phyloP scores from a whole-genome alignment of 2,888 invertebrate species.

The Pycnomerus fuliginosus region DNA sequence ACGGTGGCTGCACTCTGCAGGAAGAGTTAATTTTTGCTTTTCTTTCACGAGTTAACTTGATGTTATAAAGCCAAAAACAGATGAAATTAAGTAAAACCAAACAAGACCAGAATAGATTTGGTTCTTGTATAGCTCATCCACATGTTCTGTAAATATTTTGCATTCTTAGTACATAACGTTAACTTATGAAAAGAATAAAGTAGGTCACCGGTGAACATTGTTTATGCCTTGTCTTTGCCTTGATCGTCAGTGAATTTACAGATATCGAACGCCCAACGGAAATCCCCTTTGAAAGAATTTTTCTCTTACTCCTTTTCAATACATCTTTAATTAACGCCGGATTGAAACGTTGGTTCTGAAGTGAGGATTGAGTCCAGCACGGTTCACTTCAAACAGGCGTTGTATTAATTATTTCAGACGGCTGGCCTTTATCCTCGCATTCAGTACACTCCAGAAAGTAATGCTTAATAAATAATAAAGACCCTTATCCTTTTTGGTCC shows the following conservation, averaged over 20 bases:
- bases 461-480: conserved; percentile 17
- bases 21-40: too few species aligned
- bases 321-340: conserved; percentile 12
- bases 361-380: conserved; percentile 5
- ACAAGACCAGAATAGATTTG: conserved; percentile 22
- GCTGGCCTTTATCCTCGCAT: conserved; percentile 7
- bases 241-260: too few species aligned
- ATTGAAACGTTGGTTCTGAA: conserved; percentile 7
- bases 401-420: conserved; percentile 20
- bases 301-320: conserved; percentile 2
- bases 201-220: too few species aligned
- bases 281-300: too few species aligned
- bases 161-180: too few species aligned
- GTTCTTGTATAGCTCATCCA: too few species aligned
- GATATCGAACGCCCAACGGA: too few species aligned
- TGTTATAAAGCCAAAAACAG: conserved; percentile 24
- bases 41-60: too few species aligned
- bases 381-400: conserved; percentile 16
- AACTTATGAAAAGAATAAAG: too few species aligned
- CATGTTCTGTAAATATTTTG: too few species aligned
- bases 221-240: too few species aligned
- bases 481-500: conserved; percentile 8
- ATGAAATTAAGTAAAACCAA: conserved; percentile 26
- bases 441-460: conserved; percentile 10
- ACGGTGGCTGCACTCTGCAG: too few species aligned